These are phyloP conservation scores for Aporrectodea caliginosa DNA, from an alignment of 1,140 invertebrate genomes.

Conservation along the genomic window DNA sequence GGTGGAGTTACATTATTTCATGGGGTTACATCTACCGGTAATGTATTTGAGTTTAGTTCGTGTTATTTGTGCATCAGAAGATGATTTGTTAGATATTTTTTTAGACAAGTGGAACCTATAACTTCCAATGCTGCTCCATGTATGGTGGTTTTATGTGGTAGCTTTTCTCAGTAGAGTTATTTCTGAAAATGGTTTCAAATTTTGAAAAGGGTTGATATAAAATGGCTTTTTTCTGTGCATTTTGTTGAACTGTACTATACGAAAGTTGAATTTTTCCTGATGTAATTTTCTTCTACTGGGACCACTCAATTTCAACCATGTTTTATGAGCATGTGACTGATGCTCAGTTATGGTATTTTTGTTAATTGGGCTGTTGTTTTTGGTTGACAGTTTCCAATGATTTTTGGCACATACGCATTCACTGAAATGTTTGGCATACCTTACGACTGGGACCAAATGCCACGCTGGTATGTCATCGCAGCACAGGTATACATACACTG, in stretches of 20 bases:
- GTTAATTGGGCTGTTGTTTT: not conserved
- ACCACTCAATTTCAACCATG: no score
- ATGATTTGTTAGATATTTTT: no score
- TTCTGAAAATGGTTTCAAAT: not conserved
- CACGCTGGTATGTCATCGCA: conserved; percentile 43
- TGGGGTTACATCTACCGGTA: no score
- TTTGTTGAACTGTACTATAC: no score
- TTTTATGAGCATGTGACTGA: not conserved
- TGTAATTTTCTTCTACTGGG: not conserved
- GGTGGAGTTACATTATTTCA: no score
- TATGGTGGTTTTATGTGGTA: not conserved
- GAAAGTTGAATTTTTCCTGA: not conserved
- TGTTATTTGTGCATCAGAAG: no score
- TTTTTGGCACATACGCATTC: conserved; percentile 43
- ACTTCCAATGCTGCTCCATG: no score
- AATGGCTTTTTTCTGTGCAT: no score
- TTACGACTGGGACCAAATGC: conserved; percentile 46
- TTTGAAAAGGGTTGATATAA: no score
- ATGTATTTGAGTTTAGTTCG: no score
- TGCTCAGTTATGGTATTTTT: conserved; percentile 5
- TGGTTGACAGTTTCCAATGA: conserved; percentile 43
- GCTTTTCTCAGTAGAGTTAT: not conserved
- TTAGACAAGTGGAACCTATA: no score
- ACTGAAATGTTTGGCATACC: conserved; percentile 45
- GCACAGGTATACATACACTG: no score